Base-by-base conservation (phyloP, 2,113 vertebrate genomes). In the Lagenorhynchus albirostris region DNA sequence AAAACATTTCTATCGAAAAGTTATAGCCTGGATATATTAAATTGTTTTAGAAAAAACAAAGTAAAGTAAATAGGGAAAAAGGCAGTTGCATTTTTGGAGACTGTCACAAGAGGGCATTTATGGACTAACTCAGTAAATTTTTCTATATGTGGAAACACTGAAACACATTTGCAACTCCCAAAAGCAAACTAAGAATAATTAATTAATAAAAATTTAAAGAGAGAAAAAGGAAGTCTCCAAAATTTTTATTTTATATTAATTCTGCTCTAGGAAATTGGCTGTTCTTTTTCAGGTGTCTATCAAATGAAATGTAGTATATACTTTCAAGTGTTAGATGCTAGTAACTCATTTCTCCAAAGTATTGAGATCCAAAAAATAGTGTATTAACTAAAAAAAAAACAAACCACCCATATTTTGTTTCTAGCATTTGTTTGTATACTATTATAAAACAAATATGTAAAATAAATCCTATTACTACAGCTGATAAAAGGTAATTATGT, bases 41-140 rank as follows among this genome's bases (percentile, higher is more conserved):
- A 60, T 76, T 96, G 31, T 83, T 89, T 95, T 91, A 70, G n/a
- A 31, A 70, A 84, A 79, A 73, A 84, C 65, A 84, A 58, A 47
- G 9, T 36, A 92, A 41, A 79, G 62, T 73, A 38, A 74, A 53
- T 89, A 96, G 31, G 47, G 76, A 68, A 65, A 97, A 97, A 98
- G 87, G 25, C 88, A 92, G 97, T 95, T 99, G 99, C 98, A 99
- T 98, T 99, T 98, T 98, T 98, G 70, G 91, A 98, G 97, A 97
- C 47, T 87, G 99, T 98, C 99, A 99, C 98, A 98, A 99, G 99
- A 99, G 99, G 99, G 99, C 99, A 99, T 99, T 99, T 99, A 99
- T 98, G 97, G 96, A 99, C 98, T 98, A 98, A 98, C 77, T 98
- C 98, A 98, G 98, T 95, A 97, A 18, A 93, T 95, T 98, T 97